Percentiles rank a stretch among this genome's conserved stretches.
Conservation (phyloP, 2,797 vertebrate genomes). For the Taeniopygia guttata region DNA sequence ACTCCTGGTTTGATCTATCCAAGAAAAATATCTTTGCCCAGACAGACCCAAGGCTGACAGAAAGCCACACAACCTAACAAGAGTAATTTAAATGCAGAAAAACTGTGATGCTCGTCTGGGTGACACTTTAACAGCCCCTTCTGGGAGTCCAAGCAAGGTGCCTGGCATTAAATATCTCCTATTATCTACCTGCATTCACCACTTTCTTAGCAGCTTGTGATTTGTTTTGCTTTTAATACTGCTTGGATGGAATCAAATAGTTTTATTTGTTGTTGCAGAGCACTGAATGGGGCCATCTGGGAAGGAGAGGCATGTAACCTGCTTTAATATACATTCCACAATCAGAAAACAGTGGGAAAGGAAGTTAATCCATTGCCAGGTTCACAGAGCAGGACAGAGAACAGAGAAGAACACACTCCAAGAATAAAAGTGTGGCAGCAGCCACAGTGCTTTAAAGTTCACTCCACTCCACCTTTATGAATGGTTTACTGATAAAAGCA, state of each 20-base stretch:
- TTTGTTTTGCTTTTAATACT: neutral
- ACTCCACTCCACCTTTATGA: neutral
- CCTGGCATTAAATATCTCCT: neutral
- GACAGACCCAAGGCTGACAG: neutral
- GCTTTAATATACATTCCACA: neutral
- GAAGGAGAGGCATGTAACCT: neutral
- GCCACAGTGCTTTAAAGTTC: neutral
- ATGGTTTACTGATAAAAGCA: neutral
- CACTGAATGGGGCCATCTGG: conserved; percentile 27
- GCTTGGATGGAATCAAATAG: neutral
- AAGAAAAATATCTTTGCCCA: neutral
- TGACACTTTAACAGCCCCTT: neutral
- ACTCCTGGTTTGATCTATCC: neutral
- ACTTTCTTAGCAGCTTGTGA: neutral
- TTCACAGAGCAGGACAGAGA: neutral
- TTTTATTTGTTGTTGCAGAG: neutral
- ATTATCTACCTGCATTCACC: neutral
- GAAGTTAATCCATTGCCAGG: conserved; percentile 1
- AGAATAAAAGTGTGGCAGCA: neutral
- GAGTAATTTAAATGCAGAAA: neutral
- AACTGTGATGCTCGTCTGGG: neutral
- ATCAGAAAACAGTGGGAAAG: conserved; percentile 5
- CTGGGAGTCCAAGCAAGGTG: neutral
- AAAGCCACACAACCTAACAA: neutral
- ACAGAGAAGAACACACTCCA: neutral